Percentiles rank a stretch among this genome's conserved stretches.
phyloP scores from a whole-genome alignment of 2,888 invertebrate species.

The Stenodema calcarata region DNA sequence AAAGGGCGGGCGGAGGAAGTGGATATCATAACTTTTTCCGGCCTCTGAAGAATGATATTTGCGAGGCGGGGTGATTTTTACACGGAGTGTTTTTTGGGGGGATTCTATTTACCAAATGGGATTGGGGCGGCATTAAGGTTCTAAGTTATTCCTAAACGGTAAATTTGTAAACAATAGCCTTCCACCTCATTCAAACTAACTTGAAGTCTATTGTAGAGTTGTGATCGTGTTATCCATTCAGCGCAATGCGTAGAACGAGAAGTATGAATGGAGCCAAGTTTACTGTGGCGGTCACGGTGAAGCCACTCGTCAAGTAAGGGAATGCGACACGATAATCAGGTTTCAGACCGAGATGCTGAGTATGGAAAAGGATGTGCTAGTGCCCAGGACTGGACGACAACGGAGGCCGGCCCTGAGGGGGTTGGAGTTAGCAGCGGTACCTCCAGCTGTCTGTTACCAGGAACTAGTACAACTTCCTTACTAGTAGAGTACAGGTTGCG shows the following conservation, averaged over 20 bases:
- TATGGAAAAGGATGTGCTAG: background rate
- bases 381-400: background rate
- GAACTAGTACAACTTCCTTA: conserved; percentile 7
- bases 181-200: no score
- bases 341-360: background rate
- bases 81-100: no score
- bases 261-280: background rate
- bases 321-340: background rate
- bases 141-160: no score
- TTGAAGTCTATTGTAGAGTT: no score
- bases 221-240: background rate
- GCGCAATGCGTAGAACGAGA: background rate
- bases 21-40: no score
- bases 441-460: background rate
- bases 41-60: no score
- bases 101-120: no score
- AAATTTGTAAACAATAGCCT: no score
- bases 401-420: background rate
- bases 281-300: background rate
- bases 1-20: no score
- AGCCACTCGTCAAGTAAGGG: background rate
- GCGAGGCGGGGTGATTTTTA: no score
- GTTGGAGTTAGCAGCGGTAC: conserved; percentile 10
- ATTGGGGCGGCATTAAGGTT: no score
- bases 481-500: background rate